Evolutionary conservation across 2,888 invertebrate species (phyloP).

Genomic region (Temnothorax ravouxi): DNA sequence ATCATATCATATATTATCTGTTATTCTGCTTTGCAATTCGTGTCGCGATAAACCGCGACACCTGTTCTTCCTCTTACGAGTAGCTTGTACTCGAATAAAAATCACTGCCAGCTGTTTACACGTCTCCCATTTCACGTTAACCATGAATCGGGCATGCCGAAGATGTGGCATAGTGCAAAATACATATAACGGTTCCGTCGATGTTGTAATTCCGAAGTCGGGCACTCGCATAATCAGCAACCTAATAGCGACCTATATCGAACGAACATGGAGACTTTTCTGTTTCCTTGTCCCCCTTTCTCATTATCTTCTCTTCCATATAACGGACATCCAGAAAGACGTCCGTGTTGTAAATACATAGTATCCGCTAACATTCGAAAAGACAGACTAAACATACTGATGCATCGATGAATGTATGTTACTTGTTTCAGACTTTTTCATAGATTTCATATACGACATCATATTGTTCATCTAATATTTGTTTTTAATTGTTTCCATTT

Average conservation of each 20-base stretch:
- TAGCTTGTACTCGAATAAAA: slow-evolving; percentile 65
- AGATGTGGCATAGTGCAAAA: slow-evolving; percentile 82
- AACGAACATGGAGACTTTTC: slow-evolving; percentile 62
- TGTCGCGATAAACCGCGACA: slow-evolving; percentile 70
- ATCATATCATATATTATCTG: slow-evolving; percentile 57
- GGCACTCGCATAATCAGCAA: slow-evolving; percentile 78
- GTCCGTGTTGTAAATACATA: not conserved
- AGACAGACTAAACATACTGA: not conserved
- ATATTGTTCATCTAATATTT: not conserved
- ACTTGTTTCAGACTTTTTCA: not conserved
- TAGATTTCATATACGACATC: not conserved
- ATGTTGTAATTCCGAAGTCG: slow-evolving; percentile 76
- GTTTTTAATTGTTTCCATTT: not conserved
- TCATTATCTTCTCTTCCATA: slow-evolving; percentile 17
- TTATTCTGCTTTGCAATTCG: slow-evolving; percentile 62
- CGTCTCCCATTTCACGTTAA: slow-evolving; percentile 68
- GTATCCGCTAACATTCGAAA: not conserved
- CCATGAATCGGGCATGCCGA: slow-evolving; percentile 78
- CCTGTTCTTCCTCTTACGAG: slow-evolving; percentile 68
- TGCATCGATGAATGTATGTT: not conserved
- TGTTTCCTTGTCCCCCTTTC: slow-evolving; percentile 51
- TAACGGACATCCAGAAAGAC: slow-evolving; percentile 13
- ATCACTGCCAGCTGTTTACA: slow-evolving; percentile 76
- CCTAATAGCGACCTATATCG: slow-evolving; percentile 80
- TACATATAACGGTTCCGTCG: slow-evolving; percentile 83